These are phyloP conservation scores for Metopia argyrocephala DNA, from an alignment of 2,888 invertebrate genomes.

Conservation along the genomic window DNA sequence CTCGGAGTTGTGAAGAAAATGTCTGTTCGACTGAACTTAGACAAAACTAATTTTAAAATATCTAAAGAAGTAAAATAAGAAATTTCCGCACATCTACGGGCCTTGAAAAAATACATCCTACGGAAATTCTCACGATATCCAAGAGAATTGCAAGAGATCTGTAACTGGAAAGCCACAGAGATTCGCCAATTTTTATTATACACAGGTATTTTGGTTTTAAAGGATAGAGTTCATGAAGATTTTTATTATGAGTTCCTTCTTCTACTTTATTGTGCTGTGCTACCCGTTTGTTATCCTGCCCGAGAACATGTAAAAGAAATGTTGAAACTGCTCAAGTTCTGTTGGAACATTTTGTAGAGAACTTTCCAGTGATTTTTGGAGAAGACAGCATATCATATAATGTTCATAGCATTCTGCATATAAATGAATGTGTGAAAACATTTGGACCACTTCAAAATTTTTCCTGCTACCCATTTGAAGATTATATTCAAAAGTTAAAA, in stretches of 20 bases:
- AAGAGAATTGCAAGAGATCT: conserved; percentile 27
- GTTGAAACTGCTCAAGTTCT: conserved; percentile 23
- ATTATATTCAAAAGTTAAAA: conserved; percentile 45
- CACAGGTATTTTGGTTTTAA: conserved; percentile 30
- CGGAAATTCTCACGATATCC: conserved; percentile 14
- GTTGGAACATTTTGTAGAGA: conserved; percentile 37
- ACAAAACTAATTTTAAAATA: conserved; percentile 21
- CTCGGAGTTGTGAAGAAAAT: conserved; percentile 35
- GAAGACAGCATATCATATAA: conserved; percentile 47
- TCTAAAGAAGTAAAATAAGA: neutral
- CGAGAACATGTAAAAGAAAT: conserved; percentile 41
- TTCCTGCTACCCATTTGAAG: conserved; percentile 45
- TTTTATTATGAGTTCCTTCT: conserved; percentile 29
- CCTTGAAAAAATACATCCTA: conserved; percentile 13
- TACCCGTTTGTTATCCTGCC: conserved; percentile 27
- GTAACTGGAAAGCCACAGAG: conserved; percentile 45
- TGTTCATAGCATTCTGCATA: conserved; percentile 26
- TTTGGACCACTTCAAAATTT: conserved; percentile 31
- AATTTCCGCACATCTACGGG: conserved; percentile 4
- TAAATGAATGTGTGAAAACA: conserved; percentile 23
- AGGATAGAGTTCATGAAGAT: conserved; percentile 18
- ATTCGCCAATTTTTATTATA: conserved; percentile 47
- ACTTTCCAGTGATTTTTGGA: conserved; percentile 50
- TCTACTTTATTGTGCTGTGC: conserved; percentile 39
- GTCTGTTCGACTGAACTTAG: neutral